Conservation (phyloP, 2,113 vertebrate genomes). For the Brienomyrus brachyistius region DNA sequence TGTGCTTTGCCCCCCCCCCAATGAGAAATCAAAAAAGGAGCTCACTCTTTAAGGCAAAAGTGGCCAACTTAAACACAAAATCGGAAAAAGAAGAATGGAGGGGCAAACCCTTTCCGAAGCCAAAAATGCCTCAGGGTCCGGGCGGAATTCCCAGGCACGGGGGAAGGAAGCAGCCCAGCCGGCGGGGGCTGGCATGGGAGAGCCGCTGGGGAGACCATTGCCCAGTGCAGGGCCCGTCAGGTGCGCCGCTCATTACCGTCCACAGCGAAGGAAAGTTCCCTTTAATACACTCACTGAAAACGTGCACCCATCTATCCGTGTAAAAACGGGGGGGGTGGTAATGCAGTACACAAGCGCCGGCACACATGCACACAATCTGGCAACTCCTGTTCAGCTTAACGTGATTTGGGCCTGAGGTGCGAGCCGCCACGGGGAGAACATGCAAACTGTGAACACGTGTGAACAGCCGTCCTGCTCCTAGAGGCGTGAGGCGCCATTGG, state of each 20-base stretch:
- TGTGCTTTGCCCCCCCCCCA: no score
- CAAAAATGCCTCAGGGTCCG: neutral
- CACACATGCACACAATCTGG: no score
- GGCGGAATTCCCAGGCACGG: neutral
- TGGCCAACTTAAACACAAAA: neutral
- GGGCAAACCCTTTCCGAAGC: neutral
- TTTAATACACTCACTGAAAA: no score
- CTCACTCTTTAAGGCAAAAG: no score
- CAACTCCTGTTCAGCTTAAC: neutral
- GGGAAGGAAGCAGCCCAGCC: neutral
- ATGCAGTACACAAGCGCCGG: no score
- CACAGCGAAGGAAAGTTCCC: no score
- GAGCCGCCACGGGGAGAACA: no score
- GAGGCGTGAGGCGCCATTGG: no score
- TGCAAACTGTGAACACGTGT: neutral
- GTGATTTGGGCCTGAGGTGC: neutral
- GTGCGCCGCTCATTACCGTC: neutral
- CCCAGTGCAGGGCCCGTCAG: neutral
- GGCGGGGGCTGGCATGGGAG: neutral
- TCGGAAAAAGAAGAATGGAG: neutral
- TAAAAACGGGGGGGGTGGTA: no score
- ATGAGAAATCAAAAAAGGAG: no score
- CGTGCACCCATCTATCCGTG: no score
- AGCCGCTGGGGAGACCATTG: neutral
- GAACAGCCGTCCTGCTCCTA: no score